A percentile compares a stretch with the other conserved stretches of the same genome.
Evolutionary conservation across 2,113 vertebrate genomes (phyloP).

Genomic region (Herpetotheres cachinnans): DNA sequence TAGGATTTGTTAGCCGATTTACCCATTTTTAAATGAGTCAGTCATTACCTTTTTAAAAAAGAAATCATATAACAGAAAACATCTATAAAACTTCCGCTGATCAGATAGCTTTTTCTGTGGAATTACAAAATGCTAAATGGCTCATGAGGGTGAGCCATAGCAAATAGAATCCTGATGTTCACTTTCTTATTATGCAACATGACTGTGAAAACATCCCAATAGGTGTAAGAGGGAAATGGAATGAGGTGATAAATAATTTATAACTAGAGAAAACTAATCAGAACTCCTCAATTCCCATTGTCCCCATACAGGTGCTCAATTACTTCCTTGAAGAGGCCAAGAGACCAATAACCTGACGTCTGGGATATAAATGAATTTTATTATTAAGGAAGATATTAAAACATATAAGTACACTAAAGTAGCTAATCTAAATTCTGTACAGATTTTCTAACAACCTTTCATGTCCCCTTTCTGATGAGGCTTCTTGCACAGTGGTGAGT

Average conservation of each 20-base stretch:
- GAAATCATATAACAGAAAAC: neutral
- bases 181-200: constrained; percentile 55
- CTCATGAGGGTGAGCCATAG: constrained; percentile 36
- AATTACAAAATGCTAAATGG: constrained; percentile 61
- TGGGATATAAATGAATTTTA: constrained; percentile 67
- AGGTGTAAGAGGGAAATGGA: constrained; percentile 50
- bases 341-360: constrained; percentile 52
- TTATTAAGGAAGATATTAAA: constrained; percentile 71
- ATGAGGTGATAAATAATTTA: constrained; percentile 69
- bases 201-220: constrained; percentile 33
- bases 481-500: neutral
- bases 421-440: constrained; percentile 65
- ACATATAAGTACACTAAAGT: constrained; percentile 62
- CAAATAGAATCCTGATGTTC: constrained; percentile 53
- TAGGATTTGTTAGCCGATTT: neutral
- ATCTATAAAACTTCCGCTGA: neutral
- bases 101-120: constrained; percentile 31
- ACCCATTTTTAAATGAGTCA: neutral
- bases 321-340: constrained; percentile 42
- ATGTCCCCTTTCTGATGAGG: neutral
- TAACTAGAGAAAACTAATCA: constrained; percentile 68
- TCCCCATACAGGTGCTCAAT: constrained; percentile 64
- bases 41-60: neutral
- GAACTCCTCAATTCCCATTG: constrained; percentile 60
- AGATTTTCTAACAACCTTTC: constrained; percentile 40